Conservation (phyloP, 2,888 invertebrate species). For the Mellilla xanthometata region DNA sequence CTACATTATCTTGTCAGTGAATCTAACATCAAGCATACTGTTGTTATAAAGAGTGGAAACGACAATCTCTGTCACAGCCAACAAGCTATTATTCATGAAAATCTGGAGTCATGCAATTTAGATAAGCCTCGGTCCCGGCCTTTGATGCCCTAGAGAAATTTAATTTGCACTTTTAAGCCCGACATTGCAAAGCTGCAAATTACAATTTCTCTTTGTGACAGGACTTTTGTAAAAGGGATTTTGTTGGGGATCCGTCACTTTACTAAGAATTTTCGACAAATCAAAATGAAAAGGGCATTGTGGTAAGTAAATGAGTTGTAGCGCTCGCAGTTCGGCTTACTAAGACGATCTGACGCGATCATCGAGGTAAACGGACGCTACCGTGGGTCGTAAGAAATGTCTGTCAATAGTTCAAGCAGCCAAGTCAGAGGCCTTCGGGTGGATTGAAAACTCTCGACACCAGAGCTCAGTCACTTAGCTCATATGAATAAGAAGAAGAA, state of each 20-base stretch:
- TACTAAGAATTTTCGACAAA: neutral
- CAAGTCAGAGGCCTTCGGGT: too few relatives aligned
- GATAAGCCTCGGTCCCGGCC: slow-evolving; percentile 47
- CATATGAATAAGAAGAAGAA: too few relatives aligned
- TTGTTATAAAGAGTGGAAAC: slow-evolving; percentile 6
- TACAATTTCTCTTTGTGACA: slow-evolving; percentile 37
- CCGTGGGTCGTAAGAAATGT: too few relatives aligned
- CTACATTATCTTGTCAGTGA: slow-evolving; percentile 1
- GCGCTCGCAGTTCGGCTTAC: too few relatives aligned
- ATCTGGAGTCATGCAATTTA: slow-evolving; percentile 60
- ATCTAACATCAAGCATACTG: slow-evolving; percentile 14
- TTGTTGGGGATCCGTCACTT: slow-evolving; percentile 6
- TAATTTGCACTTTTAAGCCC: slow-evolving; percentile 62
- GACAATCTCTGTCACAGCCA: slow-evolving; percentile 30
- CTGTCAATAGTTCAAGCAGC: too few relatives aligned
- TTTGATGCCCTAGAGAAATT: slow-evolving; percentile 57
- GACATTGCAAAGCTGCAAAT: slow-evolving; percentile 40
- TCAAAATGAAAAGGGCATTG: slow-evolving; percentile 2
- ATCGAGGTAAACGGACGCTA: too few relatives aligned
- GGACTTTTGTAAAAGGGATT: slow-evolving; percentile 5
- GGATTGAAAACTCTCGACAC: too few relatives aligned
- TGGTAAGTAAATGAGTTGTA: neutral
- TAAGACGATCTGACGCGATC: too few relatives aligned
- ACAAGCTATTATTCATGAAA: slow-evolving; percentile 58
- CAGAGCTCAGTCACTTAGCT: too few relatives aligned